These are phyloP conservation scores for Schizothorax lantsangensis DNA, from an alignment of 2,797 vertebrate genomes.

Conservation along the genomic window DNA sequence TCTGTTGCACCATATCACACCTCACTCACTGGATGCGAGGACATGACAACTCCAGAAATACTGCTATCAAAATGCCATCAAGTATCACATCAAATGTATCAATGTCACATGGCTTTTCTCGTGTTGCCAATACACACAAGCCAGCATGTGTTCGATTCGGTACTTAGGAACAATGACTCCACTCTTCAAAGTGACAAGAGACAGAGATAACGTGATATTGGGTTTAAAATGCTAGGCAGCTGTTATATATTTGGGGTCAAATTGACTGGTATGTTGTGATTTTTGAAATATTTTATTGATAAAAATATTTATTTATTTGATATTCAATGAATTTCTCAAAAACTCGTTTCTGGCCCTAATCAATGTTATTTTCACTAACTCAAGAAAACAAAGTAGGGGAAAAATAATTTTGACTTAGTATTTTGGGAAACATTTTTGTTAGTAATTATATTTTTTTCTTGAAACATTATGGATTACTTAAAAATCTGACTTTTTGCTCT, in stretches of 20 bases:
- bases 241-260: neutral
- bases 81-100: neutral
- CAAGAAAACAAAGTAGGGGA: neutral
- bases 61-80: constrained; percentile 25
- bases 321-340: neutral
- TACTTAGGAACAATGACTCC: neutral
- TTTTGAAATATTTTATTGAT: neutral
- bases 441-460: no score
- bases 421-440: no score
- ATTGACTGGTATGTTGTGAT: neutral
- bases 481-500: no score
- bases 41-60: neutral
- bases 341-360: neutral
- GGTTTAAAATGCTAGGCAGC: neutral
- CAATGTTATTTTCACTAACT: neutral
- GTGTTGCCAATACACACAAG: constrained; percentile 12
- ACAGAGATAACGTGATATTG: neutral
- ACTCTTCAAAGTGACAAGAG: neutral
- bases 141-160: neutral
- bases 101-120: neutral
- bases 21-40: neutral
- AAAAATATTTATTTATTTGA: no score
- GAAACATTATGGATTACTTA: no score
- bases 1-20: neutral
- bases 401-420: no score